Base-by-base conservation (phyloP, 2,888 invertebrate genomes). In the Julus scandinavius region DNA sequence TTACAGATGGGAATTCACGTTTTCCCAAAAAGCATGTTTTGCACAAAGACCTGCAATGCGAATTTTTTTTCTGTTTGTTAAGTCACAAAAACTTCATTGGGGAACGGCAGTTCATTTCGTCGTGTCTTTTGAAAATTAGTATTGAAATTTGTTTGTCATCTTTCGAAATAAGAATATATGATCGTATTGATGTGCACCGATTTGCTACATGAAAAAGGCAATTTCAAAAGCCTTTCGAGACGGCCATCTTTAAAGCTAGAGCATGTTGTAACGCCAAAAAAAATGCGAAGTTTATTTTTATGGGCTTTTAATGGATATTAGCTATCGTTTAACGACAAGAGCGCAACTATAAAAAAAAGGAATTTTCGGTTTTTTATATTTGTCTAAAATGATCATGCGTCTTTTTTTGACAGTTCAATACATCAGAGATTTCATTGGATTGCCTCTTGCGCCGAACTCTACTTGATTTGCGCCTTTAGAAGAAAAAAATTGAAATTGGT, bases 271-370 rank as follows among this genome's bases (percentile, higher is more conserved):
- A 80, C 13, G 80, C 11, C 4, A 11, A 11, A 11, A 40, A 40
- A 80, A 80, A 80, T 80, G 80, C 38, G 38, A 80, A 80, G 38
- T 80, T 80, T 38, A 80, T 80, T 80, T 80, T 80, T 80, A 80
- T 15, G 80, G 38, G 80, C 80, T 80, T 38, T 80, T 80, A 80
- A 80, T 80, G 80, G 80, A 80, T 80, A 80, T 80, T 80, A 80
- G 80, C 80, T 80, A 80, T 38, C 80, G 38, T 80, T 80, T 80
- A 80, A 80, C 80, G 80, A 80, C 80, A 38, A 38, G 80, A 80
- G 80, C 80, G 38, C 15, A 80, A 40, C 80, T 80, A 80, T 80
- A 38, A 80, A 80, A 45, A 45, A 72, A 80, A 80, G 80, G 80
- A 80, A 80, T 80, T 29, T 80, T 80, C 38, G 4, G 13, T 80